Evolutionary conservation across 92 coral and sea anemone genomes (phyloP), one percentile per base, ranked within the genome.

Genomic region (Porites rus): DNA sequence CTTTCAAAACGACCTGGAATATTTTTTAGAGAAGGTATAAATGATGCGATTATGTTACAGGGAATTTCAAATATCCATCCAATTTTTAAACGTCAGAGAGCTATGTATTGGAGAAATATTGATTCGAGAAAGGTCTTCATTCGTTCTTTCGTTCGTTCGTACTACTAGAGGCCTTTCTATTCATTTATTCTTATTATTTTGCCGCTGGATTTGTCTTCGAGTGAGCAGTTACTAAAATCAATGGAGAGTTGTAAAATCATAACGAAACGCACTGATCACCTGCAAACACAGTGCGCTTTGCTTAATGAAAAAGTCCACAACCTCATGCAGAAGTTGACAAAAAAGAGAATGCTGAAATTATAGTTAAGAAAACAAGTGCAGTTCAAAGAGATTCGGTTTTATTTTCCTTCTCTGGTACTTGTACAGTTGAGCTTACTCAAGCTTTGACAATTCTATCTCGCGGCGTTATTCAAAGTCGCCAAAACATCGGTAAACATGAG

Each of bases 231-330:
- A 10, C 65, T 53, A 25, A 72, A 54, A 18, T 76, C 77, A n/a
- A 60, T 25, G 9, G 58, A 81, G 65, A 54, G 21, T 14, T 17
- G 52, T 38, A 10, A 10, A 69, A 69, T 8, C 10, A 58, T 70
- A 70, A 59, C 21, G 28, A 69, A 70, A 58, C 68, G 77, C 0
- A 10, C 77, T 9, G 59, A 69, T n/a, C 11, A 53, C 56, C 53
- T 81, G 9, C 68, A 69, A 31, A 25, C 64, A 69, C 85, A 81
- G 9, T 81, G 77, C 25, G 4, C 77, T 31, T 54, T 81, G 65
- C 68, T 69, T 4, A 28, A 70, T 28, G 69, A 14, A 12, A 70
- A 58, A 51, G n/a, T 81, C 12, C n/a, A 25, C 31, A 73, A 18
- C 75, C 38, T 70, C 19, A 14, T 28, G 8, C 53, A 43, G 4